These are phyloP conservation scores for Pluvianellus socialis DNA, from an alignment of 2,113 vertebrate species.

Conservation along the genomic window DNA sequence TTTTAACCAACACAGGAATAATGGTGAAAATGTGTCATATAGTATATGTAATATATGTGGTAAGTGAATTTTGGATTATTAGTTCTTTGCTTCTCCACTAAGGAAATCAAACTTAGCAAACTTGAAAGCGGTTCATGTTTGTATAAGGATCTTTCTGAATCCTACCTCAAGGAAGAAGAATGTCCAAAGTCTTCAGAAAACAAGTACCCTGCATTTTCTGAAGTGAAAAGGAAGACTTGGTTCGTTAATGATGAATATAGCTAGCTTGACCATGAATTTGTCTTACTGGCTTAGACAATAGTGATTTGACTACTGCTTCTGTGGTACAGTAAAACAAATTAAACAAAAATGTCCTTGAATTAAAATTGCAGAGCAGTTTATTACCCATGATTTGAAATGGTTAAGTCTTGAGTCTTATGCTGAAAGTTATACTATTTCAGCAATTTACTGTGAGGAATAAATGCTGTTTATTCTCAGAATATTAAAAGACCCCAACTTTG, in stretches of 20 bases:
- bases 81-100: neutral
- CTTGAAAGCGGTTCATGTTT: neutral
- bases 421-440: neutral
- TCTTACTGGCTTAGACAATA: neutral
- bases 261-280: neutral
- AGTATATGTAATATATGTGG: neutral
- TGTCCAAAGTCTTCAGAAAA: neutral
- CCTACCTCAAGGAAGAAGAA: neutral
- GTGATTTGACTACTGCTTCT: neutral
- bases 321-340: neutral
- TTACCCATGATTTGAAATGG: neutral
- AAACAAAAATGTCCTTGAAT: neutral
- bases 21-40: neutral
- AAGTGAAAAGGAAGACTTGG: neutral
- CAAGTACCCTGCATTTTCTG: neutral
- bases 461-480: neutral
- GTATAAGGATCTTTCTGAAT: neutral
- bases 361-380: neutral
- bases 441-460: neutral
- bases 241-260: neutral
- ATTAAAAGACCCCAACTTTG: neutral
- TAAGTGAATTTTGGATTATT: neutral
- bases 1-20: neutral
- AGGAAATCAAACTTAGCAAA: neutral
- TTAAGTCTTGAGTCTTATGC: neutral